phyloP scores from a whole-genome alignment of 2,888 invertebrate species.

The Idaea straminata region DNA sequence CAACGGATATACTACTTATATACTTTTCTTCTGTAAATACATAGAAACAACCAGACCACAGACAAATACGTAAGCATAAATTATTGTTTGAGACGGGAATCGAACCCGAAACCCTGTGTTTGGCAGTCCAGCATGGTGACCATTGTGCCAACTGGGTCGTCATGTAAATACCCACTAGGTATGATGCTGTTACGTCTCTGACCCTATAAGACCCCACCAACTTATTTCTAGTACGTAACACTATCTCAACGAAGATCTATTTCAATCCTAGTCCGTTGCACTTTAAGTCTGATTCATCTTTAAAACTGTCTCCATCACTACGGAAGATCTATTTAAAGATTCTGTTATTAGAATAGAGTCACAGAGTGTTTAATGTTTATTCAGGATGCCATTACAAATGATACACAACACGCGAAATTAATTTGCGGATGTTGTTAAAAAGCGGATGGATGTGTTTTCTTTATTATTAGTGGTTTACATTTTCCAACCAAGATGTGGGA shows the following conservation, averaged over 20 bases:
- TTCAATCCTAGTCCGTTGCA: conserved; percentile 60
- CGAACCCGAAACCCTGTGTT: no score
- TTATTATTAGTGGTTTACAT: not conserved
- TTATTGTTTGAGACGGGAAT: no score
- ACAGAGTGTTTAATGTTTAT: not conserved
- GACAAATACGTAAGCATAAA: no score
- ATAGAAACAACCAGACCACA: no score
- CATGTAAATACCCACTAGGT: not conserved
- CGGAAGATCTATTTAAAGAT: conserved; percentile 14
- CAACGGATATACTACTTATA: no score
- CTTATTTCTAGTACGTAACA: conserved; percentile 40
- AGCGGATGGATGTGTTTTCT: not conserved
- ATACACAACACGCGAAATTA: not conserved
- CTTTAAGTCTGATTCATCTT: conserved; percentile 44
- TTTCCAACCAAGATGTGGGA: not conserved
- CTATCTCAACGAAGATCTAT: conserved; percentile 47
- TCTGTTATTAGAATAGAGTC: conserved; percentile 5
- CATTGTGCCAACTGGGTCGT: no score
- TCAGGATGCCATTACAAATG: not conserved
- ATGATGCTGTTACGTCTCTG: not conserved
- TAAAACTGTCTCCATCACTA: conserved; percentile 11
- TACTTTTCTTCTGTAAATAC: no score
- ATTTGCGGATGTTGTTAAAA: not conserved
- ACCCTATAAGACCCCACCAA: conserved; percentile 22
- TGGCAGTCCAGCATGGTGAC: no score